These are phyloP conservation scores for Hiodon tergisus DNA, from an alignment of 2,113 vertebrate genomes.

Conservation along the genomic window DNA sequence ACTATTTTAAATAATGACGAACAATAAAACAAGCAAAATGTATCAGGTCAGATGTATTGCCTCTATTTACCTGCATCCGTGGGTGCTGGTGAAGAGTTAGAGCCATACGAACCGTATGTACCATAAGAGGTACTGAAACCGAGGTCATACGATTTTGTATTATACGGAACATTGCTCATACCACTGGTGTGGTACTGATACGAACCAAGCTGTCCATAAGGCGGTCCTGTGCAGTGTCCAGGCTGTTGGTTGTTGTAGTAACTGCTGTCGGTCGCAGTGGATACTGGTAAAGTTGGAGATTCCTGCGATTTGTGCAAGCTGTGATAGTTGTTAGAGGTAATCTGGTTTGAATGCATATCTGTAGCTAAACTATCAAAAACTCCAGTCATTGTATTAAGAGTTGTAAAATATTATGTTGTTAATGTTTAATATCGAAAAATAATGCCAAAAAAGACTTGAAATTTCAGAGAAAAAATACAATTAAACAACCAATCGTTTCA, in stretches of 20 bases:
- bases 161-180: slow-evolving; percentile 70
- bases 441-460: not conserved
- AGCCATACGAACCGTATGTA: slow-evolving; percentile 33
- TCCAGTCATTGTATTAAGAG: slow-evolving; percentile 75
- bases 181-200: slow-evolving; percentile 79
- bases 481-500: not conserved
- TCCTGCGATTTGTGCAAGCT: slow-evolving; percentile 95
- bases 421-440: slow-evolving; percentile 20
- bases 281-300: slow-evolving; percentile 91
- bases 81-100: slow-evolving; percentile 24
- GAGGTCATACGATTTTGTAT: slow-evolving; percentile 49
- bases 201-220: slow-evolving; percentile 78
- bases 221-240: slow-evolving; percentile 71
- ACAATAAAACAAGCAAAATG: too few species aligned
- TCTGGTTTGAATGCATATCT: slow-evolving; percentile 97
- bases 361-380: slow-evolving; percentile 89
- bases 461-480: not conserved
- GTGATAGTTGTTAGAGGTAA: slow-evolving; percentile 85
- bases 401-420: slow-evolving; percentile 18
- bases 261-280: slow-evolving; percentile 96
- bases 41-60: too few species aligned
- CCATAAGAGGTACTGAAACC: slow-evolving; percentile 36
- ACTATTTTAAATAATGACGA: too few species aligned
- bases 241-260: slow-evolving; percentile 91
- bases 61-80: slow-evolving; percentile 9